Evolutionary conservation across 2,888 invertebrate genomes (phyloP).

Genomic region (Dolichomitus sp.): DNA sequence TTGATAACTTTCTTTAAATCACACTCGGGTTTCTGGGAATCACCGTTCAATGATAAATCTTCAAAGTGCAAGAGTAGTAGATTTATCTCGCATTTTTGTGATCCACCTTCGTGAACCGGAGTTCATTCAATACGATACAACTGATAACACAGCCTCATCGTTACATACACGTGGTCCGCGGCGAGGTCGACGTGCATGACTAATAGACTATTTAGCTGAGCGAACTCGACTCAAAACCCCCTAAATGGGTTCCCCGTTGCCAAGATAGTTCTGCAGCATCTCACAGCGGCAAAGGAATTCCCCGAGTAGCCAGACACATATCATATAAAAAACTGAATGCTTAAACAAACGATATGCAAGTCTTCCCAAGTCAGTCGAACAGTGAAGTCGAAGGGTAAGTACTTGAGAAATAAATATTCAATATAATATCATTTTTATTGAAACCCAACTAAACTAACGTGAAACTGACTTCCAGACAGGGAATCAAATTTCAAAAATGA

Average conservation of each 20-base stretch:
- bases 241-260: background rate
- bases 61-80: background rate
- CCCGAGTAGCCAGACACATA: background rate
- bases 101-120: background rate
- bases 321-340: slow-evolving; percentile 34
- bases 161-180: background rate
- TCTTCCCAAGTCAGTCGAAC: slow-evolving; percentile 19
- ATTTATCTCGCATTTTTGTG: background rate
- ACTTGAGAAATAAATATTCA: background rate
- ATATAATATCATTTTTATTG: background rate
- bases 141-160: background rate
- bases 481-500: slow-evolving; percentile 34
- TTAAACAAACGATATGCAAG: slow-evolving; percentile 14
- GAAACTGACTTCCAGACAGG: background rate
- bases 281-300: slow-evolving; percentile 6
- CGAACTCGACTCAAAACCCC: background rate
- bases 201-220: background rate
- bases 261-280: background rate
- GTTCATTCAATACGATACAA: background rate
- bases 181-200: background rate
- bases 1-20: no score
- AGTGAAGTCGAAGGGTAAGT: slow-evolving; percentile 16
- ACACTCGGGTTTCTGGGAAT: background rate
- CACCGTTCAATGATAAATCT: background rate
- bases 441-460: background rate